Evolutionary conservation across 1,140 invertebrate species (phyloP).

Genomic region (Brachionus asplanchnoidis): DNA sequence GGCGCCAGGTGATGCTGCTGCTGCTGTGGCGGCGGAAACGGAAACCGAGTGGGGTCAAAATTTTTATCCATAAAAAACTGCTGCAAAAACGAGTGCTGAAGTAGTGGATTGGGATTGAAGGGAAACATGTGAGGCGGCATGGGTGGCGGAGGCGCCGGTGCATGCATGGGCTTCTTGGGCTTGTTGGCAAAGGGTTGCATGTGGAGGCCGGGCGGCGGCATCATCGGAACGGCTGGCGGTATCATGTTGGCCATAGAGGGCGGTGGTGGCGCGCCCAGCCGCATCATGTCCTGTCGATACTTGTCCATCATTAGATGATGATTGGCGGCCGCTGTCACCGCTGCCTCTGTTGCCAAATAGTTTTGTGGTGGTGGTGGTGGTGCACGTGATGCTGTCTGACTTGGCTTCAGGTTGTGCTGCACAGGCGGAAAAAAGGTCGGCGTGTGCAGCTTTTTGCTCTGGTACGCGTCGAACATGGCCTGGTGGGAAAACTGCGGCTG

Average conservation of each 20-base stretch:
- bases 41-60: not conserved
- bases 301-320: constrained; percentile 26
- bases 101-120: not conserved
- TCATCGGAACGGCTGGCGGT: not conserved
- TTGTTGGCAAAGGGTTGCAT: not conserved
- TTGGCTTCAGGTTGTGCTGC: not conserved
- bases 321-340: constrained; percentile 17
- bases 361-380: not conserved
- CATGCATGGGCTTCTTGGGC: not conserved
- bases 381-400: not conserved
- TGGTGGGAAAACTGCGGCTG: not conserved
- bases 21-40: not conserved
- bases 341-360: constrained; percentile 3
- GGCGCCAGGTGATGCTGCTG: no score
- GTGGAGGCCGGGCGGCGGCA: not conserved
- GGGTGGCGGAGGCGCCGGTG: not conserved
- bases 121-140: not conserved
- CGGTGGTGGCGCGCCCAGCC: not conserved
- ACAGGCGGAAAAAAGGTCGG: constrained; percentile 12
- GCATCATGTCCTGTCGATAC: constrained; percentile 5
- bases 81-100: constrained; percentile 2
- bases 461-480: not conserved
- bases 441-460: not conserved
- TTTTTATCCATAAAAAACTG: constrained; percentile 14
- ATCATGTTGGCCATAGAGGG: not conserved